phyloP scores from a whole-genome alignment of 2,797 vertebrate species.

The Coluber constrictor region DNA sequence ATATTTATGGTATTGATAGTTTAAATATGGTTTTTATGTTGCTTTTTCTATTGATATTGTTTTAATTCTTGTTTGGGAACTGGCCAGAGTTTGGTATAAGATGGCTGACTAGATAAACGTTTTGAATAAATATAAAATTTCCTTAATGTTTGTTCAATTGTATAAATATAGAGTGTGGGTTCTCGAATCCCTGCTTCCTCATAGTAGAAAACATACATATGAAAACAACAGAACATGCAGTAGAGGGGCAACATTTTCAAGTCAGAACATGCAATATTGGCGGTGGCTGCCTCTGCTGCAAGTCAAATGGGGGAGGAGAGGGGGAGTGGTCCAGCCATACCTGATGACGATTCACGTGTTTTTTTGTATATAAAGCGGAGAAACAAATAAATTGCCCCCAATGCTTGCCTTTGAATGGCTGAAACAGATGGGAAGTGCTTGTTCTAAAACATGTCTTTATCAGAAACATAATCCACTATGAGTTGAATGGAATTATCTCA shows the following conservation, averaged over 20 bases:
- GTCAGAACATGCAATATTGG: neutral
- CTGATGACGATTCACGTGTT: neutral
- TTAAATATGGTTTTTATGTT: neutral
- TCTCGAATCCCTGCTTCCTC: neutral
- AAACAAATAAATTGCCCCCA: conserved; percentile 10
- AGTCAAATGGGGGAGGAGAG: neutral
- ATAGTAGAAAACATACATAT: neutral
- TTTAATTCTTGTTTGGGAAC: neutral
- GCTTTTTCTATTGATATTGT: neutral
- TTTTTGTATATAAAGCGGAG: conserved; percentile 5
- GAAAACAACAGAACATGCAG: neutral
- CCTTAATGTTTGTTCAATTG: neutral
- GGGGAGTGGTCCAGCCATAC: neutral
- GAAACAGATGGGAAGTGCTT: conserved; percentile 42
- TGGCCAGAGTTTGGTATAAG: neutral
- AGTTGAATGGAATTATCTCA: conserved; percentile 37
- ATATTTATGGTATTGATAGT: neutral
- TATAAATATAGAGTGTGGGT: no score
- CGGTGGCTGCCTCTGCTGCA: neutral
- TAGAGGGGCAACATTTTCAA: neutral
- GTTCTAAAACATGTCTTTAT: conserved; percentile 30
- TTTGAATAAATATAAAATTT: neutral
- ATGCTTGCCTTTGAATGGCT: conserved; percentile 18
- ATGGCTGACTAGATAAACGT: neutral
- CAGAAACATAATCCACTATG: conserved; percentile 38